Conservation (phyloP, 2,113 vertebrate genomes). For the Mustela nigripes region DNA sequence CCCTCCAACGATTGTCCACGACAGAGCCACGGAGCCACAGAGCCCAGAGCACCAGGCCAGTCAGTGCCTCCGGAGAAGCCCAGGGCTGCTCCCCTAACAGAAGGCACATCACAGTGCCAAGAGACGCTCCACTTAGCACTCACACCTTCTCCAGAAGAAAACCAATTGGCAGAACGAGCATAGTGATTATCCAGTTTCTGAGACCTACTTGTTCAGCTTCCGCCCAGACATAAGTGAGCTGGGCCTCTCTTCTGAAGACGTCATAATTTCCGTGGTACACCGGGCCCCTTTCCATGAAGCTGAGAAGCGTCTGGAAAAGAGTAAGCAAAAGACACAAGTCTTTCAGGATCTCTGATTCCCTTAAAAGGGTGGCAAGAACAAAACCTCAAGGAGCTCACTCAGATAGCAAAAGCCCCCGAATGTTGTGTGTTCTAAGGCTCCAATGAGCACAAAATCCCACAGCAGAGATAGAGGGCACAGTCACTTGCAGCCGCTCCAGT, state of each 20-base stretch:
- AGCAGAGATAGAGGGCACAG: background rate
- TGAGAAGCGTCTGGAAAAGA: constrained; percentile 89
- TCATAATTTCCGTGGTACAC: constrained; percentile 90
- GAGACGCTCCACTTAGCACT: constrained; percentile 50
- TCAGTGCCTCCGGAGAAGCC: constrained; percentile 77
- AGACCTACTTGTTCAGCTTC: constrained; percentile 59
- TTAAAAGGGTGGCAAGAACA: background rate
- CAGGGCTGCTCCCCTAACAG: background rate
- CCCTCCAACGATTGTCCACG: constrained; percentile 72
- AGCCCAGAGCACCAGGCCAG: constrained; percentile 71
- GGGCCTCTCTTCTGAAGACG: constrained; percentile 70
- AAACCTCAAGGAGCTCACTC: background rate
- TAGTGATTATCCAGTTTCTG: constrained; percentile 49
- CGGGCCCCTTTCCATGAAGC: constrained; percentile 89
- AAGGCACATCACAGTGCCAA: constrained; percentile 73
- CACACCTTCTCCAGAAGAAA: constrained; percentile 76
- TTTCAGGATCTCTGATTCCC: background rate
- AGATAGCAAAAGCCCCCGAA: background rate
- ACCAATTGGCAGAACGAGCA: constrained; percentile 44
- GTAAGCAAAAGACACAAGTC: constrained; percentile 58
- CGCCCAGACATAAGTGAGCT: constrained; percentile 42
- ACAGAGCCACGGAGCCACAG: constrained; percentile 78
- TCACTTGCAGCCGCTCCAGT: background rate
- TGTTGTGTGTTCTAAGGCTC: background rate
- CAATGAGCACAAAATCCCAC: background rate